Conservation (phyloP, 2,888 invertebrate species). For the Minunthozetes semirufus region DNA sequence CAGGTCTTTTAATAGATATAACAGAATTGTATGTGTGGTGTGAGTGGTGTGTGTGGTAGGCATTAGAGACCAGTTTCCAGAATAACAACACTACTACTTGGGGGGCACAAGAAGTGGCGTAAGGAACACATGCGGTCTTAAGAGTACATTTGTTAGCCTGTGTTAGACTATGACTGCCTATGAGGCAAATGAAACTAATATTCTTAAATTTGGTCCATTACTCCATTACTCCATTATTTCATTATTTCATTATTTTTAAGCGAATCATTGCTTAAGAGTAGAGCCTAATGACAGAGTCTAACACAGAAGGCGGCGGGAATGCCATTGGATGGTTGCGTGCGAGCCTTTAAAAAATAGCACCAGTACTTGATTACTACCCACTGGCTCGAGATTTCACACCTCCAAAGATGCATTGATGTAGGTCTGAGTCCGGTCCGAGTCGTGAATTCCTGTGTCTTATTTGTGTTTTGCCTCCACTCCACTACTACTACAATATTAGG, state of each 20-base stretch:
- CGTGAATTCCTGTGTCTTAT: slow-evolving; percentile 8
- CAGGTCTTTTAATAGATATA: neutral
- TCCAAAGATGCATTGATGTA: slow-evolving; percentile 20
- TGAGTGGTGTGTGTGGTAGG: slow-evolving; percentile 24
- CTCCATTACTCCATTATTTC: no score
- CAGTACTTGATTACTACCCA: slow-evolving; percentile 29
- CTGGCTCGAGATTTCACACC: slow-evolving; percentile 29
- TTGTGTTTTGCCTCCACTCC: slow-evolving; percentile 14
- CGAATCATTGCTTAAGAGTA: slow-evolving; percentile 21
- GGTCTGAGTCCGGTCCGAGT: slow-evolving; percentile 11
- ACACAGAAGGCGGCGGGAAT: slow-evolving; percentile 18
- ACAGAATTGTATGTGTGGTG: slow-evolving; percentile 22
- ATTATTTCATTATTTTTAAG: slow-evolving; percentile 22
- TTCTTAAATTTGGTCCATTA: slow-evolving; percentile 21
- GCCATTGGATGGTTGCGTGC: slow-evolving; percentile 25
- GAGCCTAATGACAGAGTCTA: slow-evolving; percentile 28
- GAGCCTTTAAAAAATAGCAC: slow-evolving; percentile 24
- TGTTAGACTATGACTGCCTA: neutral
- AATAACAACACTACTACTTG: neutral
- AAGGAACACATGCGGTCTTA: neutral
- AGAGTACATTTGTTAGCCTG: neutral
- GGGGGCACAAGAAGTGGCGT: neutral
- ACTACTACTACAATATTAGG: neutral
- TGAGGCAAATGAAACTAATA: slow-evolving; percentile 21
- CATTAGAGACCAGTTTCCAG: neutral